Conservation (phyloP, 2,113 vertebrate genomes). For the Oncorhynchus kisutch region DNA sequence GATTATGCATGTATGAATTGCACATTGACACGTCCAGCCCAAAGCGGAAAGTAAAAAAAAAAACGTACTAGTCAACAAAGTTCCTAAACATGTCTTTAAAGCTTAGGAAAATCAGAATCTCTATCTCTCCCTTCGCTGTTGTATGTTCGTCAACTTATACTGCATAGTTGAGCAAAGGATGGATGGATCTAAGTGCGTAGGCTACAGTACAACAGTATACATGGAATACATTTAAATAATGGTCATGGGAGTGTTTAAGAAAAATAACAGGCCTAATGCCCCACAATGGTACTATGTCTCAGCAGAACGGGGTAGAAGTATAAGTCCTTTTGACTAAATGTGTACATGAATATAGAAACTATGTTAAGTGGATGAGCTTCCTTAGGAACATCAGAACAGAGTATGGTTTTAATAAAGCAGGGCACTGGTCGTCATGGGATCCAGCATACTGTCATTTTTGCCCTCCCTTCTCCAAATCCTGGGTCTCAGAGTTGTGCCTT, state of each 20-base stretch:
- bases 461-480: neutral
- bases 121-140: neutral
- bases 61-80: too few species aligned
- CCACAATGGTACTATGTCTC: neutral
- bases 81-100: neutral
- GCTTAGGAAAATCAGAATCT: neutral
- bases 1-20: too few species aligned
- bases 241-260: too few species aligned
- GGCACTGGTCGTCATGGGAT: constrained; percentile 2
- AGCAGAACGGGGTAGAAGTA: neutral
- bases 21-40: too few species aligned
- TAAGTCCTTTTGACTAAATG: constrained; percentile 5
- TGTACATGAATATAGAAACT: constrained; percentile 17
- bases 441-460: neutral
- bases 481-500: too few species aligned
- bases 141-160: too few species aligned
- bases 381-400: neutral
- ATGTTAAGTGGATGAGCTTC: neutral
- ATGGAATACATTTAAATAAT: too few species aligned
- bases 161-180: too few species aligned
- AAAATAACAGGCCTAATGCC: neutral
- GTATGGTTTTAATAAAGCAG: constrained; percentile 7
- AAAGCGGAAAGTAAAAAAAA: too few species aligned
- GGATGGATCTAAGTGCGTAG: too few species aligned
- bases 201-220: neutral